Conservation (phyloP, 2,888 invertebrate genomes). For the Campaea margaritaria region DNA sequence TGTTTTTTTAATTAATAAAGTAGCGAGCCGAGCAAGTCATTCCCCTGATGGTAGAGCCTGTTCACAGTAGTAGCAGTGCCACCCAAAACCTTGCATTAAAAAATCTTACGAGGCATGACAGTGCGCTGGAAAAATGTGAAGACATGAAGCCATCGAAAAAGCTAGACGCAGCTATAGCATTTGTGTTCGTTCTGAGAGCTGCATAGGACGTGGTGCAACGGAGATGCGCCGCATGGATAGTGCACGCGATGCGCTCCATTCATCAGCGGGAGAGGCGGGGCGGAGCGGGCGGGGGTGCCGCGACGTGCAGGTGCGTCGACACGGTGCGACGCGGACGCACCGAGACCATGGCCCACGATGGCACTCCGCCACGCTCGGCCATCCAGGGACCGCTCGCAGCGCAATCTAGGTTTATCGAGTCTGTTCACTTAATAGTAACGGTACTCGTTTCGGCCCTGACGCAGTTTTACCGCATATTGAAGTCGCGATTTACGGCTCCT, state of each 20-base stretch:
- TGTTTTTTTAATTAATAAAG: no score
- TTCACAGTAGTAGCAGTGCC: no score
- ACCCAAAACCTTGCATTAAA: no score
- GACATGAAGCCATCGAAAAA: no score
- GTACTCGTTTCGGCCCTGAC: neutral
- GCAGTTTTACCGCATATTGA: constrained; percentile 18
- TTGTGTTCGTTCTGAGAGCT: no score
- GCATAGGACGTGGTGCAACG: neutral
- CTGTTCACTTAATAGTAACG: neutral
- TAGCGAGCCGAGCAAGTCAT: no score
- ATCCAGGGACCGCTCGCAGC: neutral
- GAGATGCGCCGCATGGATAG: neutral
- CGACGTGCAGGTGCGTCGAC: neutral
- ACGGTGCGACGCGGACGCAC: no score
- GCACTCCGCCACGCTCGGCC: neutral
- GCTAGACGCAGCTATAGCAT: no score
- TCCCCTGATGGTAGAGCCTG: no score
- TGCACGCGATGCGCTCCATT: constrained; percentile 10
- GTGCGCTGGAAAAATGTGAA: no score
- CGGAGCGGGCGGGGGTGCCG: neutral
- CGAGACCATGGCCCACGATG: neutral
- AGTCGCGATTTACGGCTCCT: constrained; percentile 8
- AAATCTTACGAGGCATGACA: no score
- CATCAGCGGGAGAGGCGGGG: neutral
- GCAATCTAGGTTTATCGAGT: constrained; percentile 5